These are phyloP conservation scores for Arremon aurantiirostris DNA, from an alignment of 2,797 vertebrate species.

Conservation along the genomic window DNA sequence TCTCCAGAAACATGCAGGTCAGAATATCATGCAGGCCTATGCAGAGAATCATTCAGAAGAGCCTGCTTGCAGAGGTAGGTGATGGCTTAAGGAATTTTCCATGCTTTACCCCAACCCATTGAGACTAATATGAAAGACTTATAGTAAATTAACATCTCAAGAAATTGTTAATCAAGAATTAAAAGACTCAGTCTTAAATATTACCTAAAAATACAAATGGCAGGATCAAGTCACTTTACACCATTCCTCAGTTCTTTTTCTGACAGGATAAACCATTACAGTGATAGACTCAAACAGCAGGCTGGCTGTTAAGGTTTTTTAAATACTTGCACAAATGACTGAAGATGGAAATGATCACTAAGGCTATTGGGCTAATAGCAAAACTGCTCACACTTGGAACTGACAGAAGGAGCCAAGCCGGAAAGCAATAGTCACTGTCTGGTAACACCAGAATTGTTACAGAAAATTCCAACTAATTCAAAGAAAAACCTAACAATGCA, in stretches of 20 bases:
- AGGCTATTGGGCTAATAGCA: background rate
- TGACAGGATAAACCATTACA: background rate
- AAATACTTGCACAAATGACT: background rate
- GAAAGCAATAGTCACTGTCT: background rate
- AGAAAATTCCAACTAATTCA: background rate
- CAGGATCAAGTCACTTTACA: background rate
- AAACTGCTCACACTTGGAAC: background rate
- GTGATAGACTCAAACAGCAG: background rate
- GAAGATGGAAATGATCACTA: background rate
- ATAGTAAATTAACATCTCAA: background rate
- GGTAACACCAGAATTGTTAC: background rate
- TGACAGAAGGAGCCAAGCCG: background rate
- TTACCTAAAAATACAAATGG: background rate
- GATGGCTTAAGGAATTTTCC: constrained; percentile 60
- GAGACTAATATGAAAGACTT: constrained; percentile 46
- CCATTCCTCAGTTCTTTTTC: background rate
- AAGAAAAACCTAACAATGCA: background rate
- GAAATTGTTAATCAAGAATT: background rate
- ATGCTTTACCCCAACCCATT: constrained; percentile 61
- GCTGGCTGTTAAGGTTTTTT: background rate
- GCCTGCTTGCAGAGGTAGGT: constrained; percentile 83
- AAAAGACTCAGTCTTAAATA: constrained; percentile 1
- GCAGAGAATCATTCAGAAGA: constrained; percentile 25
- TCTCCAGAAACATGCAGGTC: constrained; percentile 74
- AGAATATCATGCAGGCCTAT: constrained; percentile 76